A percentile compares a stretch with the other conserved stretches of the same genome.
These are phyloP conservation scores for Fopius arisanus DNA, from an alignment of 1,140 invertebrate genomes.

Conservation along the genomic window DNA sequence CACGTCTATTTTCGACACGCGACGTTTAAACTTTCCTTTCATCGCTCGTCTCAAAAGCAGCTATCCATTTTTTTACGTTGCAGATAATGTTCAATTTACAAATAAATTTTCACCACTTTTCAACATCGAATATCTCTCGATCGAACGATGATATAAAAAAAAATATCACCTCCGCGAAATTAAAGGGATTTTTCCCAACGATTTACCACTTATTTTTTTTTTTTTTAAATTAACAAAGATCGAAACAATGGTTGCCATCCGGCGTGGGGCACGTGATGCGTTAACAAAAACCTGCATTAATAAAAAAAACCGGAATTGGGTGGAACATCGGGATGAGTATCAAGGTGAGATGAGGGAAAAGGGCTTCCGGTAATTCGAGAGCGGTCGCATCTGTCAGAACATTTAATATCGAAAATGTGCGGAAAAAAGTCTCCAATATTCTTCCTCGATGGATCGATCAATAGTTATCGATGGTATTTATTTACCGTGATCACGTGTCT, in stretches of 20 bases:
- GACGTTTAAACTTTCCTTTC: constrained; percentile 19
- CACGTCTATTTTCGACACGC: constrained; percentile 15
- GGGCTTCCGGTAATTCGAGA: constrained; percentile 21
- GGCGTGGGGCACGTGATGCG: neutral
- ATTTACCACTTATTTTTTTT: no score
- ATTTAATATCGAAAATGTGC: neutral
- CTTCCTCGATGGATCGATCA: neutral
- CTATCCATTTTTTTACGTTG: neutral
- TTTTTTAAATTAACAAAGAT: neutral
- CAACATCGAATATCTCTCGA: no score
- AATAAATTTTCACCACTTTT: no score
- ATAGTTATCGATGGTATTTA: neutral
- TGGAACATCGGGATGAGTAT: neutral
- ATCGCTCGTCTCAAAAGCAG: constrained; percentile 4
- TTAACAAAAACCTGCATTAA: neutral
- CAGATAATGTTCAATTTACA: no score
- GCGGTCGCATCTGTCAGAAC: constrained; percentile 1
- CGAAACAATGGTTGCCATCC: neutral
- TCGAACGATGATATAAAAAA: no score
- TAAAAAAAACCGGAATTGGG: constrained; percentile 11
- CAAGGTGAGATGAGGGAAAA: constrained; percentile 13
- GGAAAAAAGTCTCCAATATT: no score
- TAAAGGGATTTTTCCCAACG: no score
- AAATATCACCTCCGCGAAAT: no score
- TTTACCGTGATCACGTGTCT: neutral